Evolutionary conservation across 2,113 vertebrate genomes (phyloP).

Genomic region (Marmota monax): DNA sequence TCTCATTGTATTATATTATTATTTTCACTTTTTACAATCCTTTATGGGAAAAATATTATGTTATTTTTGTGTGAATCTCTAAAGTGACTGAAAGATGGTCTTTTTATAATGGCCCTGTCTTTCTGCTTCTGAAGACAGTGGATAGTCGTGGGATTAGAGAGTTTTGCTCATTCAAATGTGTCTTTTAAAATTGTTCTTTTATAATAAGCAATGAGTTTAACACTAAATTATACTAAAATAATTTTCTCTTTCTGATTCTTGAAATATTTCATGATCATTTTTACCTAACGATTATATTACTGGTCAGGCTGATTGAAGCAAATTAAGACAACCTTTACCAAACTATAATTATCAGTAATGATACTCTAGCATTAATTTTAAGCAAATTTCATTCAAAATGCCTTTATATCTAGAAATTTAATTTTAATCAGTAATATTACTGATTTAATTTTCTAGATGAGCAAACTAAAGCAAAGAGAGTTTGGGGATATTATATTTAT

Average conservation of each 20-base stretch:
- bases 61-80: not conserved
- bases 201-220: not conserved
- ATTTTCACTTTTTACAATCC: not conserved
- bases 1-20: not conserved
- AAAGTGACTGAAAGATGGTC: not conserved
- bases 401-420: not conserved
- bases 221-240: not conserved
- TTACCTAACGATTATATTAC: not conserved
- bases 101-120: not conserved
- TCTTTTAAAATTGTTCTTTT: not conserved
- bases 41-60: not conserved
- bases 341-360: constrained; percentile 12
- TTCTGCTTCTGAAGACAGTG: not conserved
- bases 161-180: not conserved
- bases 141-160: not conserved
- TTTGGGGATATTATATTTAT: not conserved
- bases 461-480: not conserved
- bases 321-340: not conserved
- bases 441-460: not conserved
- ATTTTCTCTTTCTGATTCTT: not conserved
- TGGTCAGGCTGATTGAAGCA: not conserved
- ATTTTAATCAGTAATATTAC: not conserved
- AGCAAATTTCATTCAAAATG: not conserved
- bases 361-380: not conserved
- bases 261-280: not conserved